These are phyloP conservation scores for Ovibos moschatus DNA, from an alignment of 2,113 vertebrate species.

Conservation along the genomic window DNA sequence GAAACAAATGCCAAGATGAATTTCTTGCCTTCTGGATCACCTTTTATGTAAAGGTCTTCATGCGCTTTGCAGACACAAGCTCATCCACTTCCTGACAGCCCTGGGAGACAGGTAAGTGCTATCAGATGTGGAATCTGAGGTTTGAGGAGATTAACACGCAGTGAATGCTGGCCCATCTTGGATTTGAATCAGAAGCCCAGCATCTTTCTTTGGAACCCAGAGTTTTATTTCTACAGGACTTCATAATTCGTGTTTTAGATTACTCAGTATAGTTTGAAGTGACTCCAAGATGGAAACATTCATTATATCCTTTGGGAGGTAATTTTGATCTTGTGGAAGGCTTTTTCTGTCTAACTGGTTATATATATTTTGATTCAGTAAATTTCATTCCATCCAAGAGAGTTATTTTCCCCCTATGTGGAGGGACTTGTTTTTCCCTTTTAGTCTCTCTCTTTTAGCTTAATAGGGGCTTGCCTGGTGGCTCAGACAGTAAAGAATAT, in stretches of 20 bases:
- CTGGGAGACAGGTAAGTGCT: neutral
- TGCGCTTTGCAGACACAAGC: neutral
- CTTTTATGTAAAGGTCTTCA: neutral
- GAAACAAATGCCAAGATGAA: neutral
- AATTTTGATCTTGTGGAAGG: slow-evolving; percentile 51
- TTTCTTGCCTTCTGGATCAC: neutral
- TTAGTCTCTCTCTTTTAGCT: neutral
- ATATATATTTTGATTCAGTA: slow-evolving; percentile 44
- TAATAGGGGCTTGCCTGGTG: neutral
- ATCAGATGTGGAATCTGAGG: slow-evolving; percentile 31
- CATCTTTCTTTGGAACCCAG: neutral
- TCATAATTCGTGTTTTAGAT: slow-evolving; percentile 58
- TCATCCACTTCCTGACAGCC: neutral
- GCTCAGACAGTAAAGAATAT: neutral
- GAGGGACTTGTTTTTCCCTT: neutral
- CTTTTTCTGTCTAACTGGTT: slow-evolving; percentile 58
- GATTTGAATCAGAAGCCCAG: slow-evolving; percentile 8
- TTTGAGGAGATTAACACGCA: neutral
- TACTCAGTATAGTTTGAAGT: slow-evolving; percentile 50
- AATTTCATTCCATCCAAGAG: slow-evolving; percentile 30
- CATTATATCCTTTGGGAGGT: slow-evolving; percentile 55
- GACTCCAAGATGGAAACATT: slow-evolving; percentile 62
- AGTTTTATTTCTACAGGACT: slow-evolving; percentile 49
- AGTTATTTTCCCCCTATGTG: neutral
- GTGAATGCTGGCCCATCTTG: neutral